Percentiles rank a stretch among this genome's conserved stretches.
phyloP scores from a whole-genome alignment of 2,888 invertebrate species.

The Synergus laeviventris region DNA sequence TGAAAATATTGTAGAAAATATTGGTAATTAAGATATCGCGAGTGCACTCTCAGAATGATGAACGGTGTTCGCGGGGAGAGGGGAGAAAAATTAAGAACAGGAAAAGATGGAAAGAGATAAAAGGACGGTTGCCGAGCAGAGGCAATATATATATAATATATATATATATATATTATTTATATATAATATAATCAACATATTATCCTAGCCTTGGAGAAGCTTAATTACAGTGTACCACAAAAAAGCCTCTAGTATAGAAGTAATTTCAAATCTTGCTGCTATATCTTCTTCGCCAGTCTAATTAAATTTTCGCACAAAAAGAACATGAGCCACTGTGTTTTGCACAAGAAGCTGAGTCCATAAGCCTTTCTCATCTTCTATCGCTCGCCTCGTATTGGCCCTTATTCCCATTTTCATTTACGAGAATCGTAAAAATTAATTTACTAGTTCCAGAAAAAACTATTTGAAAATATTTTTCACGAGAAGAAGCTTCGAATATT shows the following conservation, averaged over 20 bases:
- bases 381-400: neutral
- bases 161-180: neutral
- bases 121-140: conserved; percentile 33
- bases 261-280: conserved; percentile 68
- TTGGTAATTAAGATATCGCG: conserved; percentile 69
- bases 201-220: conserved; percentile 60
- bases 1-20: conserved; percentile 66
- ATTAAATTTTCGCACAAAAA: conserved; percentile 70
- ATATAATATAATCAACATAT: conserved; percentile 43
- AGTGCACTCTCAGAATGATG: conserved; percentile 42
- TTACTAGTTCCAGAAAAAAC: neutral
- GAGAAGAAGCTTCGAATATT: neutral
- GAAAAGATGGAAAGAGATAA: conserved; percentile 14
- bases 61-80: conserved; percentile 27
- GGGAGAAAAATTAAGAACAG: conserved; percentile 40
- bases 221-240: conserved; percentile 64
- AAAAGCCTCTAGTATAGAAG: conserved; percentile 66
- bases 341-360: conserved; percentile 38
- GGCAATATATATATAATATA: neutral
- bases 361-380: conserved; percentile 16
- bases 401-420: conserved; percentile 17
- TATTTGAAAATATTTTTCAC: too few species aligned
- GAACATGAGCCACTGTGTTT: conserved; percentile 47
- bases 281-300: conserved; percentile 62
- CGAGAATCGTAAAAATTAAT: conserved; percentile 21